Base-by-base conservation (phyloP, 2,888 invertebrate genomes). In the Glaucopsyche alexis region DNA sequence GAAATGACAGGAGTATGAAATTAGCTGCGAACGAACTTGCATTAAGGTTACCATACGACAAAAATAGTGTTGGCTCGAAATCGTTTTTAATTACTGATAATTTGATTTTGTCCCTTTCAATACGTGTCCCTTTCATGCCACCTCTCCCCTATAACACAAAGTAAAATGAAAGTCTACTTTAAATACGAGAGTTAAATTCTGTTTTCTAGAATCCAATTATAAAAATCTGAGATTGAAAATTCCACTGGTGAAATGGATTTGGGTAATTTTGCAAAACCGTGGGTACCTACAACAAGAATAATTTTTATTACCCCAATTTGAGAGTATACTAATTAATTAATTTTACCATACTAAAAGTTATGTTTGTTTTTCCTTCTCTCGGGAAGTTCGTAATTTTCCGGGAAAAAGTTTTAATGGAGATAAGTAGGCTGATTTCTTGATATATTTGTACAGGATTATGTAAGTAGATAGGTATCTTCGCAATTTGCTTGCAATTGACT, bases 341-440 rank as follows among this genome's bases (percentile, higher is more conserved):
- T 60, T 60, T 60, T 14, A 60, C 60, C 38, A 60, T 38, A 29
- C 29, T 29, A 13, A 60, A 60, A 38, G 60, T 60, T 60, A 60
- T 60, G 60, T 60, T 60, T 60, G 38, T 38, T 60, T 42, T 60
- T 60, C 14, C 29, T 60, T 6, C 60, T 60, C 60, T 19, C 38
- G 60, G 38, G 60, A 38, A 60, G 60, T 60, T 60, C 60, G 60
- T 38, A 60, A 60, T 60, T 60, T 55, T 38, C 60, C 29, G 13
- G 60, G 60, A 29, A 60, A 60, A 60, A 60, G 60, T 60, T 60
- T 60, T 60, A 60, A 60, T 60, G 29, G 60, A 38, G 60, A 60
- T 29, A 60, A 60, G 60, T 29, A 29, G 60, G 29, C 60, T 13
- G 13, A 60, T 60, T 60, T 60, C 60, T 60, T 60, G 60, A 60